Evolutionary conservation across 2,797 vertebrate species (phyloP).

Genomic region (Parauchenoglanis ngamensis): DNA sequence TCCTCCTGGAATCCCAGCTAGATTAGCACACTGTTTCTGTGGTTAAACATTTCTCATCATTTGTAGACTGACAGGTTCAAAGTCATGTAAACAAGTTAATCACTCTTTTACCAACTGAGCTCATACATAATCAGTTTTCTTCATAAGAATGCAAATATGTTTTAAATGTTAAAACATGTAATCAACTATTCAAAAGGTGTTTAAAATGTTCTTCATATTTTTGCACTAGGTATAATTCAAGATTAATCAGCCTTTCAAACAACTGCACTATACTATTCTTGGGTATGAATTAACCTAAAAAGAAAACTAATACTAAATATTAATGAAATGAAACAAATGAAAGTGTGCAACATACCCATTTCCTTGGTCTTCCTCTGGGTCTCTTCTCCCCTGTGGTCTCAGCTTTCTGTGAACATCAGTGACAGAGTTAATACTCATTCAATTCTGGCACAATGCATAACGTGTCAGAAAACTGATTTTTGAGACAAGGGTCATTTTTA

Average conservation of each 20-base stretch:
- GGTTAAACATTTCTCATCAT: neutral
- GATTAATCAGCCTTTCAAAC: neutral
- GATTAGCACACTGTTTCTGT: neutral
- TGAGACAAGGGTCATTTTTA: slow-evolving; percentile 15
- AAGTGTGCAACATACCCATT: slow-evolving; percentile 84
- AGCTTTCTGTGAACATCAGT: slow-evolving; percentile 63
- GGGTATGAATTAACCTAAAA: neutral
- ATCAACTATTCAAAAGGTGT: neutral
- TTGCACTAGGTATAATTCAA: neutral
- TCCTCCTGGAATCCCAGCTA: neutral
- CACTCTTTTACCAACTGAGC: neutral
- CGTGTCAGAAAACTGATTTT: slow-evolving; percentile 1
- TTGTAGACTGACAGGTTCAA: neutral
- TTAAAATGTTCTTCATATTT: neutral
- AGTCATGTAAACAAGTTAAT: neutral
- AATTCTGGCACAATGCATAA: neutral
- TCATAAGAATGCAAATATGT: neutral
- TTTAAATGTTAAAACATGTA: neutral
- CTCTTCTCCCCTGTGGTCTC: slow-evolving; percentile 91
- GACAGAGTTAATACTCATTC: slow-evolving; percentile 36
- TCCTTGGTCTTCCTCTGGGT: slow-evolving; percentile 92
- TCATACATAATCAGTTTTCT: neutral
- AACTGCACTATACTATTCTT: neutral
- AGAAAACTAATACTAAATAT: neutral
- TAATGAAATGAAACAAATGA: neutral